Evolutionary conservation across 2,113 vertebrate genomes (phyloP).

Genomic region (Forbesichthys papilliferus): DNA sequence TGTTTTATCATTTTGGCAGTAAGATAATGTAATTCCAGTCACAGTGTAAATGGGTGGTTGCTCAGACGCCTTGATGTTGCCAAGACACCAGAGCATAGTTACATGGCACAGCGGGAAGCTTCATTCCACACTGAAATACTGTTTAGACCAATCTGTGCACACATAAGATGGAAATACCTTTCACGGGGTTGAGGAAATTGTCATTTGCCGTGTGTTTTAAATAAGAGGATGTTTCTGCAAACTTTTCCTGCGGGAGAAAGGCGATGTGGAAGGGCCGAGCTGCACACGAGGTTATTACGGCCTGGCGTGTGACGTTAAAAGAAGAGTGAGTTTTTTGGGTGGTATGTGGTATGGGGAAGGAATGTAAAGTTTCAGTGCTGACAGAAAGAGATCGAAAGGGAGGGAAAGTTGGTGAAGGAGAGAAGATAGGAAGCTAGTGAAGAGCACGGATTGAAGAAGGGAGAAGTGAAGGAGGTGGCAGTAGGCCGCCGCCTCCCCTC

Average conservation of each 20-base stretch:
- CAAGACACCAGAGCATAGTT: constrained; percentile 54
- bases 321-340: constrained; percentile 8
- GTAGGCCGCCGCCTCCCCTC: constrained; percentile 7
- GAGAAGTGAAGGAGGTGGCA: neutral
- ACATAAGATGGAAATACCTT: constrained; percentile 34
- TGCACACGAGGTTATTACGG: neutral
- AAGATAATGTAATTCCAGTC: constrained; percentile 27
- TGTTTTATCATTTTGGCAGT: constrained; percentile 25
- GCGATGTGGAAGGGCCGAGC: constrained; percentile 22
- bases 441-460: neutral
- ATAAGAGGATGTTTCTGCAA: constrained; percentile 30
- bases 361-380: neutral
- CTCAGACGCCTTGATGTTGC: constrained; percentile 28
- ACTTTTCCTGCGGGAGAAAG: constrained; percentile 17
- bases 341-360: neutral
- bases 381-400: neutral
- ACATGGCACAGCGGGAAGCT: constrained; percentile 43
- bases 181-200: constrained; percentile 47
- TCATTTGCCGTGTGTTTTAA: constrained; percentile 44
- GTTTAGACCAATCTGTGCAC: constrained; percentile 49
- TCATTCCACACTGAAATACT: constrained; percentile 43
- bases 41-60: constrained; percentile 31
- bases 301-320: constrained; percentile 10
- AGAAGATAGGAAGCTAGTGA: constrained; percentile 2
- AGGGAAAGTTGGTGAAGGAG: neutral